Evolutionary conservation across 35 echinoderm and acorn worm species (phyloP), one percentile per base, ranked within the genome.

Genomic region (Lytechinus variegatus): DNA sequence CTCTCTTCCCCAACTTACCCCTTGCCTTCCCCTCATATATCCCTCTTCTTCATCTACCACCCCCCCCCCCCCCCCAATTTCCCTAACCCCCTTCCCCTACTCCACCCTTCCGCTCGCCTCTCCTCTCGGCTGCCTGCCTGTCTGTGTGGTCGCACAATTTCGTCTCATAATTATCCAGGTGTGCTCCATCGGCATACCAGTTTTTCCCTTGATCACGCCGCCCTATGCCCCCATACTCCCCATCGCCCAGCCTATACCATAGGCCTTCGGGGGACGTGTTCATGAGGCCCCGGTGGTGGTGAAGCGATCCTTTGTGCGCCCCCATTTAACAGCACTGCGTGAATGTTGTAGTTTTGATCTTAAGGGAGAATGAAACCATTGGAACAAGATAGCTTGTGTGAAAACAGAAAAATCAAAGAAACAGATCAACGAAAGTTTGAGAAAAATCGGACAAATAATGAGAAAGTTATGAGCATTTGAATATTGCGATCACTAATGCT

Each of bases 131-230:
- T 19, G 88, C 24, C 52, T 51, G 33, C 9, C 87, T 90, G 88
- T 90, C 88, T 90, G 88, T 90, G 88, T 90, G 88, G 88, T 90
- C 88, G 88, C 88, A 54, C 88, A 90, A 90, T 90, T 90, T 90
- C 88, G 88, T 44, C 28, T 90, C 88, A 90, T 90, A 90, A 90
- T 90, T 90, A 12, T 90, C 88, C 88, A 90, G 88, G 88, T 90
- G 88, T 51, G 88, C 88, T 90, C 24, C 52, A 90, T 90, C 88
- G 88, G 52, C 28, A 52, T 52, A 44, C 88, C 28, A 14, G 12
- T 52, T 14, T 90, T 52, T 28, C 88, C 28, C 28, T 90, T 90
- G 88, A 90, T 90, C 88, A 28, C 88, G 88, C 88, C 88, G 88
- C 88, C 9, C 13, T 44, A 44, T 52, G 14, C 88, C 88, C 28